Evolutionary conservation across 2,797 vertebrate species (phyloP).

Genomic region (Channallabes apus): DNA sequence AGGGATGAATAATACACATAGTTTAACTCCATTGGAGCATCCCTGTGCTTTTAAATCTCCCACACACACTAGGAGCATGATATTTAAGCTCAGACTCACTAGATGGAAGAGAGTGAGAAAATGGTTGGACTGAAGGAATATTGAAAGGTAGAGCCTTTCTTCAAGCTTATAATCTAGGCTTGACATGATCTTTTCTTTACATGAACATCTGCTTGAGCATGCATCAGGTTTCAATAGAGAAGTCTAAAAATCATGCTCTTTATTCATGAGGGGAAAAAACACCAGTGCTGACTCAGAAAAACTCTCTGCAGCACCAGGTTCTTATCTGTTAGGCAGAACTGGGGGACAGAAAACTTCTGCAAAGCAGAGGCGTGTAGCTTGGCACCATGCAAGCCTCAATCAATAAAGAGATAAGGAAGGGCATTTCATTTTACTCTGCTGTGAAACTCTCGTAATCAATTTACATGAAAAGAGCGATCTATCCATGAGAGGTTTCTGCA

Average conservation of each 20-base stretch:
- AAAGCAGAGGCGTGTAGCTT: neutral
- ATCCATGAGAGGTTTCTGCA: constrained; percentile 11
- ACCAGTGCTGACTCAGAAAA: constrained; percentile 42
- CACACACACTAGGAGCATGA: constrained; percentile 48
- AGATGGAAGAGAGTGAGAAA: constrained; percentile 17
- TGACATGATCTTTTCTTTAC: neutral
- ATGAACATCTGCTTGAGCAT: neutral
- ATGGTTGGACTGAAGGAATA: neutral
- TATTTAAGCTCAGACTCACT: constrained; percentile 30
- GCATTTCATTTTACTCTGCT: constrained; percentile 37
- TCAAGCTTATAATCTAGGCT: neutral
- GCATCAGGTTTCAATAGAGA: neutral
- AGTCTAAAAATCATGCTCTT: constrained; percentile 12
- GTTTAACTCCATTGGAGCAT: constrained; percentile 45
- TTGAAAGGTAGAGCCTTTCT: neutral
- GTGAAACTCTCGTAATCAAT: constrained; percentile 16
- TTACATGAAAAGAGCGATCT: constrained; percentile 26
- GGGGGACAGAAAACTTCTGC: constrained; percentile 17
- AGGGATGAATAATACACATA: constrained; percentile 52
- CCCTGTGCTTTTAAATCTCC: constrained; percentile 50
- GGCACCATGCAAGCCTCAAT: constrained; percentile 24
- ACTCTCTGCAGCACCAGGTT: constrained; percentile 29
- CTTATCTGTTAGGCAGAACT: constrained; percentile 36
- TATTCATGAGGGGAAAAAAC: constrained; percentile 22
- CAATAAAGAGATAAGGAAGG: constrained; percentile 47